phyloP scores from a whole-genome alignment of 1,140 invertebrate species.

The Neotoxoptera formosana region DNA sequence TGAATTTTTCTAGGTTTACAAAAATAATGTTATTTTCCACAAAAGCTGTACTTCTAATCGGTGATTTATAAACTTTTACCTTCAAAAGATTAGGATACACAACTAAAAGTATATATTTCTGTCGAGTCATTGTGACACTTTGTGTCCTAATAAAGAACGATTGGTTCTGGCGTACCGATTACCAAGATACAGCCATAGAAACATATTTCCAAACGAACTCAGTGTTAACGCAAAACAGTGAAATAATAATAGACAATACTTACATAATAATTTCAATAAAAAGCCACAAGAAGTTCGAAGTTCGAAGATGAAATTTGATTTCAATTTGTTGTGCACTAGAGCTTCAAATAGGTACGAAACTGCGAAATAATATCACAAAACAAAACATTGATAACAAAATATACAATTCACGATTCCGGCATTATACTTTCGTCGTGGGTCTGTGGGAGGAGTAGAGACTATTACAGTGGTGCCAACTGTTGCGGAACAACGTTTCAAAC shows the following conservation, averaged over 20 bases:
- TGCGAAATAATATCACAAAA: background rate
- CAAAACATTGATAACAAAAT: conserved; percentile 47
- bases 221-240: background rate
- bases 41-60: background rate
- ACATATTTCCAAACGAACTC: background rate
- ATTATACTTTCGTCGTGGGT: background rate
- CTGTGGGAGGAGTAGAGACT: background rate
- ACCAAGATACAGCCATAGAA: background rate
- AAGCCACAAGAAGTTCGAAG: background rate
- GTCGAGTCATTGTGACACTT: conserved; percentile 18
- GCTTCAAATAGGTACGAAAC: background rate
- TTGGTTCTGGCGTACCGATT: background rate
- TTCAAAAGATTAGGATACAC: background rate
- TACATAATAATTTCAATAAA: background rate
- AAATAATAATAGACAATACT: conserved; percentile 2
- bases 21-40: background rate
- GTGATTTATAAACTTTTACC: background rate
- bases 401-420: background rate
- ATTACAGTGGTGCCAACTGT: background rate
- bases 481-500: background rate
- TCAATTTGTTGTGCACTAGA: background rate
- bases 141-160: background rate
- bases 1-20: background rate
- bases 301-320: background rate
- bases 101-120: background rate